Evolutionary conservation across 92 coral and sea anemone species (phyloP), one percentile per base, ranked within the genome.

Genomic region (Epizoanthus scotinus): DNA sequence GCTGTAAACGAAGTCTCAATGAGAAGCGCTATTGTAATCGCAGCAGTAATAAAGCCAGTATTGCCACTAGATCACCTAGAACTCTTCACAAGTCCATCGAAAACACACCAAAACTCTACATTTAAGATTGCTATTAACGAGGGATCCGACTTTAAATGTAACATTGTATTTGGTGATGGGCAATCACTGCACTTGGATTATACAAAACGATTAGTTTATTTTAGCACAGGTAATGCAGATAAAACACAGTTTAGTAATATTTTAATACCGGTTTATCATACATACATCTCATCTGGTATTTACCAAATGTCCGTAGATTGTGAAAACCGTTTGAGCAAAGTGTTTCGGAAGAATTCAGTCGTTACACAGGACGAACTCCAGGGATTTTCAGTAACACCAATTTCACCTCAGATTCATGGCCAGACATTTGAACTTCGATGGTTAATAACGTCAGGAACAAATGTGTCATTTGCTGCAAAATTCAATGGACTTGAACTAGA

Each of bases 131-230:
- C 74, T 42, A 34, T 91, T 7, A 64, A 18, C 0, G 67, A 65
- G 34, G 94, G 91, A 29, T 91, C 94, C 24, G 79, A 85, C 38
- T 87, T 91, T 34, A 73, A 22, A 6, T 91, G 94, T 66, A 70
- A 28, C 17, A 68, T 89, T 54, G 14, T 59, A 31, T 84, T 91
- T 63, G 91, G 91, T 26, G 91, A 87, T 27, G 88, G 88, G 19
- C 57, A 72, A 27, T 44, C 47, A 3, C 20, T 54, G 3, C 42
- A 20, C 29, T 40, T 42, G 73, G 73, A 68, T 68, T 68, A 68
- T 44, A 40, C 73, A 20, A 68, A 42, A 42, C 73, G 55, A 38
- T 44, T 68, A 42, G 13, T 68, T 38, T 68, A 68, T 31, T 68
- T 68, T 68, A 53, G 38, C 21, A 19, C 21, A 25, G 73, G 73